Conservation (phyloP, 2,888 invertebrate genomes). For the Ryuthela nishihirai region DNA sequence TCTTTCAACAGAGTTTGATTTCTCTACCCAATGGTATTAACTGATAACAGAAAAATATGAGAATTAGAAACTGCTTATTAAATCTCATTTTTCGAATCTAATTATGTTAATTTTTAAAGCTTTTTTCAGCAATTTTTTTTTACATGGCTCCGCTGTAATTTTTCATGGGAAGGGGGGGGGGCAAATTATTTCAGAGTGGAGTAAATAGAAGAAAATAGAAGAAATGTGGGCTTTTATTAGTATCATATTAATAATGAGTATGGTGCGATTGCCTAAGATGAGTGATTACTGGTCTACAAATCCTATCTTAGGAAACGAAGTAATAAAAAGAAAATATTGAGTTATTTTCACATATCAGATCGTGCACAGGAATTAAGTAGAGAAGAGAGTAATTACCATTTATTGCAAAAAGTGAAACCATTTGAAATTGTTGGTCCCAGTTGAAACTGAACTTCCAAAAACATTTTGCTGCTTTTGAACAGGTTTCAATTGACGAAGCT, state of each 20-base stretch:
- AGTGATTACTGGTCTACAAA: too few relatives aligned
- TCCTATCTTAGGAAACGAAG: background rate
- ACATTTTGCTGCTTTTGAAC: background rate
- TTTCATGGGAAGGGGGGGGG: too few relatives aligned
- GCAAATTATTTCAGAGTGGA: too few relatives aligned
- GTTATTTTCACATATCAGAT: slow-evolving; percentile 1
- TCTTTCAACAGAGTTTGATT: too few relatives aligned
- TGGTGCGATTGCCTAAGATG: background rate
- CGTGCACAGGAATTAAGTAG: background rate
- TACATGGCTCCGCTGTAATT: too few relatives aligned
- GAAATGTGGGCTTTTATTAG: background rate
- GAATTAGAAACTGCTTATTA: too few relatives aligned
- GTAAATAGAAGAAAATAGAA: too few relatives aligned
- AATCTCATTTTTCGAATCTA: too few relatives aligned
- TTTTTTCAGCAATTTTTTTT: too few relatives aligned
- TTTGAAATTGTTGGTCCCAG: background rate
- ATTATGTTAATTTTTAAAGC: too few relatives aligned
- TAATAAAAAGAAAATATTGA: background rate
- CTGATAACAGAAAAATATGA: too few relatives aligned
- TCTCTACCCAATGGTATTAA: too few relatives aligned
- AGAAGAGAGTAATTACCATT: background rate
- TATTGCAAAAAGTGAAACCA: slow-evolving; percentile 3
- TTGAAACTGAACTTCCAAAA: background rate
- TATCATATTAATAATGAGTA: slow-evolving; percentile 1
- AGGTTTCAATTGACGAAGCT: slow-evolving; percentile 1